Evolutionary conservation across 1,140 invertebrate genomes (phyloP).

Genomic region (Hormaphis cornu): DNA sequence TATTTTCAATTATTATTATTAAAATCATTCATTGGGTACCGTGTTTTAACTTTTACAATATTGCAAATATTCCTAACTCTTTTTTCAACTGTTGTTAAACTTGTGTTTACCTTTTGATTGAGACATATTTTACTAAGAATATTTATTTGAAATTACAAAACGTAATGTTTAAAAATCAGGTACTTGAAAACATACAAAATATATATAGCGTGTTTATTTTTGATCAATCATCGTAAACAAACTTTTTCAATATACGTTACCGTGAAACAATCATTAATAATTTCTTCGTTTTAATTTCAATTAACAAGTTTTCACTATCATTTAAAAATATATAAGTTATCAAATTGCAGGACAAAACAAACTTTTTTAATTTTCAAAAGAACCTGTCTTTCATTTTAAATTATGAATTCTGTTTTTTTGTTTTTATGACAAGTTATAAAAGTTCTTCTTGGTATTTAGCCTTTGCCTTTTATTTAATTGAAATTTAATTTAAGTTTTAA

Average conservation of each 20-base stretch:
- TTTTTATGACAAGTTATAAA: background rate
- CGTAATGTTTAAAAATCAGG: no score
- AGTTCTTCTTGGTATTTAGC: background rate
- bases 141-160: no score
- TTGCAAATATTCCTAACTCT: no score
- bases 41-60: no score
- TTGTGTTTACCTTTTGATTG: no score
- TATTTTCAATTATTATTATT: no score
- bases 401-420: background rate
- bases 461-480: background rate
- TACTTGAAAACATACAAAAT: no score
- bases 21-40: no score
- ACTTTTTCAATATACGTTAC: constrained; percentile 5
- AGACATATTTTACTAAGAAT: no score
- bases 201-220: background rate
- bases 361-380: constrained; percentile 10
- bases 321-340: constrained; percentile 11
- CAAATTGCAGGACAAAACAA: background rate
- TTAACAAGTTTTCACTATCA: background rate
- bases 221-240: background rate
- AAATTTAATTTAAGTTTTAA: background rate
- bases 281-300: background rate
- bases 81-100: no score
- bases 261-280: background rate
- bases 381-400: background rate